phyloP scores from a whole-genome alignment of 2,888 invertebrate species.

The Cepaea hortensis region DNA sequence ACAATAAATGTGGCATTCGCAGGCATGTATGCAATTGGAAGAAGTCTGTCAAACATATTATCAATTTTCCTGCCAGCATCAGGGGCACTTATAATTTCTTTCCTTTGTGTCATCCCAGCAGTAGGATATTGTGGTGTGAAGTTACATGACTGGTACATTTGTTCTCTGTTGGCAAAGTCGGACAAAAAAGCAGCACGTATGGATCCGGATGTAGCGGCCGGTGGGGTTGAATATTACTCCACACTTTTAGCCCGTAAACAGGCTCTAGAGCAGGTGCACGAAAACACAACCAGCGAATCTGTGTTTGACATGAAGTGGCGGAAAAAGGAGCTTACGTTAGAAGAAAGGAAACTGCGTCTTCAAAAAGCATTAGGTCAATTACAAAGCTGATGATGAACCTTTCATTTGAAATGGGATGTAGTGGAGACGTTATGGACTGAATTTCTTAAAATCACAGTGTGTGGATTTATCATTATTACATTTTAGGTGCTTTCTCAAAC shows the following conservation, averaged over 20 bases:
- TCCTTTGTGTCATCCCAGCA: conserved; percentile 2
- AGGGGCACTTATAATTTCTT: conserved; percentile 1
- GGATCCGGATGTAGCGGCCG: conserved; percentile 4
- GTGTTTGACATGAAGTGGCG: not conserved
- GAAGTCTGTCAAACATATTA: not conserved
- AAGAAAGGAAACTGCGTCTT: conserved; percentile 10
- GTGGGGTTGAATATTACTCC: conserved; percentile 35
- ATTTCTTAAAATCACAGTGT: too few relatives aligned
- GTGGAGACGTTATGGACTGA: not conserved
- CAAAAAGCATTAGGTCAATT: not conserved
- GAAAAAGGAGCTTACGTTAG: conserved; percentile 6
- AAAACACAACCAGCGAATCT: not conserved
- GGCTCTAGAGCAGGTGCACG: not conserved
- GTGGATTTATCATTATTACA: too few relatives aligned
- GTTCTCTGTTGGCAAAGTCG: not conserved
- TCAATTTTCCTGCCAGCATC: not conserved
- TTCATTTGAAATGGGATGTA: not conserved
- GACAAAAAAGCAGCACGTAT: conserved; percentile 27
- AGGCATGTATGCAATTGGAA: not conserved
- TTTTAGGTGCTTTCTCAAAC: too few relatives aligned
- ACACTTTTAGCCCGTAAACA: not conserved
- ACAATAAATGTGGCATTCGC: not conserved
- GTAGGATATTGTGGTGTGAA: not conserved
- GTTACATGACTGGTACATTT: conserved; percentile 14
- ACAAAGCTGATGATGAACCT: not conserved